Conservation (phyloP, 2,113 vertebrate species). For the Chamaea fasciata region DNA sequence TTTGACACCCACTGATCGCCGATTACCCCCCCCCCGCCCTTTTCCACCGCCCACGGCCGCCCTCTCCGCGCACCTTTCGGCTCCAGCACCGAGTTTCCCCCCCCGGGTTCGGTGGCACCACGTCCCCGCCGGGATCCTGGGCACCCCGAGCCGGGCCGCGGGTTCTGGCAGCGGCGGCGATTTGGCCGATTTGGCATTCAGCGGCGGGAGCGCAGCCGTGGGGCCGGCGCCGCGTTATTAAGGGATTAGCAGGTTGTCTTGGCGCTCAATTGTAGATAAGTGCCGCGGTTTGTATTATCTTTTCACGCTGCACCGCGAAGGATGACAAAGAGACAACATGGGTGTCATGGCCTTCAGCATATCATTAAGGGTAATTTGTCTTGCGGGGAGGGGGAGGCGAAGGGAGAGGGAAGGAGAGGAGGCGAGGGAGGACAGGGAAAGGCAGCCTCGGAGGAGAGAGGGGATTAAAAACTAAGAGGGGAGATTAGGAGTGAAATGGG, state of each 20-base stretch:
- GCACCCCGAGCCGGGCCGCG: background rate
- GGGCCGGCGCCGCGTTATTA: conserved; percentile 69
- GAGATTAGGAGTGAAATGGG: conserved; percentile 53
- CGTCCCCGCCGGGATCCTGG: background rate
- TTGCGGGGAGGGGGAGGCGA: conserved; percentile 14
- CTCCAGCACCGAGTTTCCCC: rapidly evolving
- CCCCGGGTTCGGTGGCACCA: rapidly evolving
- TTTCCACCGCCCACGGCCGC: rapidly evolving
- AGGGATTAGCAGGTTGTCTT: conserved; percentile 73
- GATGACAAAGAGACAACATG: conserved; percentile 68
- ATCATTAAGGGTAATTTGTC: conserved; percentile 72
- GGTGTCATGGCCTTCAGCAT: conserved; percentile 69
- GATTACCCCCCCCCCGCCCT: background rate
- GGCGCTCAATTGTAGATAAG: conserved; percentile 71
- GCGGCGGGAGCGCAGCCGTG: conserved; percentile 44
- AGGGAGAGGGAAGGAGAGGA: conserved; percentile 8
- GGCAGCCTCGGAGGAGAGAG: conserved; percentile 14
- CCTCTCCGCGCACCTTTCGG: background rate
- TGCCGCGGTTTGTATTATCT: conserved; percentile 69
- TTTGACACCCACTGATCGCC: rapidly evolving
- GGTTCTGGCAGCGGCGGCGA: background rate
- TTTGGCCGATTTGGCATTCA: conserved; percentile 46
- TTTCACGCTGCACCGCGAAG: conserved; percentile 55
- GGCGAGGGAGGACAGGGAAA: conserved; percentile 13
- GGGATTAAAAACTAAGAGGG: conserved; percentile 58